Evolutionary conservation across 2,888 invertebrate genomes (phyloP), one percentile per base, ranked within the genome.

Genomic region (Torymus auratus): DNA sequence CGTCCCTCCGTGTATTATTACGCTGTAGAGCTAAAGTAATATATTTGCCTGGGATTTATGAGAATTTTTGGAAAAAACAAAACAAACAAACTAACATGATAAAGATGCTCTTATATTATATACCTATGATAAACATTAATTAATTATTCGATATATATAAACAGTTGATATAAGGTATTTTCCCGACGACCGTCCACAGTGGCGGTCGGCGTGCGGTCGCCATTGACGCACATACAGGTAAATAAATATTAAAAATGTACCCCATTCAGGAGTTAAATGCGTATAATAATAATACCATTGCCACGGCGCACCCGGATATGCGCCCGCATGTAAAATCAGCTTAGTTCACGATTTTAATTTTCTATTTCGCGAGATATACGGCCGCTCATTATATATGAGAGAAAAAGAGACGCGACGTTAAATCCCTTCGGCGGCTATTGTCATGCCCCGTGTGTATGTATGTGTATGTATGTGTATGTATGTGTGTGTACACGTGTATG

Each of bases 161-260:
- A 64, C 14, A 74, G 12, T 67, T 41, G 17, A 80, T 76, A 71
- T 61, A 64, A 64, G 53, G 10, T 79, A 60, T 71, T 77, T 77
- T 77, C 13, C 50, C 75, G 69, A 41, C 62, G 69, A 77, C 67
- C 75, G 70, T 76, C 12, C 28, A 14, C 28, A 14, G 17, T 17
- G 50, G 69, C 70, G 70, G 75, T 75, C 65, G 74, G 28, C 80
- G 65, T 70, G 70, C 64, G 70, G 74, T 80, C 74, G 74, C 80
- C 62, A 76, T 62, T 14, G 71, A 72, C 68, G 77, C 72, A 81
- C 72, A 77, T 13, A 72, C 17, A 70, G 5, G 68, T 52, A 15
- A 56, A 56, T 60, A 17, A 58, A 23, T 28, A 53, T 28, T 2
- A 7, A 28, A 28, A 28, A 28, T 28, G 7, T 28, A 28, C 7